Evolutionary conservation across 2,797 vertebrate genomes (phyloP), one percentile per base, ranked within the genome.

Genomic region (Myripristis murdjan): DNA sequence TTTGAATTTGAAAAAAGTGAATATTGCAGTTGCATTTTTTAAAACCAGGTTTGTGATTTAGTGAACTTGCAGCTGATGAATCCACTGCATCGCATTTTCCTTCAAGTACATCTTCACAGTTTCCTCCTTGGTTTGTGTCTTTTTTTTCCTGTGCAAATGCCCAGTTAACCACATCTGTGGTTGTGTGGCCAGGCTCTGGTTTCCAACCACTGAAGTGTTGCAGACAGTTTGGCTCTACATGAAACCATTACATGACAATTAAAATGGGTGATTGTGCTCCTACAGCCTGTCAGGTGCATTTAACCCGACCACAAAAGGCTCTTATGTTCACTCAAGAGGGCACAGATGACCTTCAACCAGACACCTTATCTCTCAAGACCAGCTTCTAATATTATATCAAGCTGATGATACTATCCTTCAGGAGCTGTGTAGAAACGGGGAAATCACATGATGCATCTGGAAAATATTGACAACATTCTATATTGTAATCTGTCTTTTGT

Each of bases 301-400:
- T 91, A 93, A 90, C 87, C 87, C 88, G 22, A 93, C 93, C 92
- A 89, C 93, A 93, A 88, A 90, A 86, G 82, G 89, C 90, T 93
- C 91, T 91, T 87, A 87, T 89, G 91, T 92, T 92, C 88, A 87
- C 90, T 87, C 85, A 59, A 68, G 84, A 87, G 87, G 78, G 76
- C 71, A 52, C 64, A 11, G 84, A 76, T 91, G 91, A 93, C 93
- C 93, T 93, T 94, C 93, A 91, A 46, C 41, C 79, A 61, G 92
- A 90, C 89, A 91, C 89, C 84, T 87, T 85, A 91, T 89, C 89
- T 87, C 85, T 75, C 82, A 87, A 85, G 84, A 74, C 81, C 20
- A 58, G 60, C 68, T 90, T 91, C 88, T 87, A 86, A 92, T 92
- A 91, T 91, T 87, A 81, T 89, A 85, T 84, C 67, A 63, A 74